Evolutionary conservation across 92 coral and sea anemone genomes (phyloP), one percentile per base, ranked within the genome.

Genomic region (Palythoa heliodiscus): DNA sequence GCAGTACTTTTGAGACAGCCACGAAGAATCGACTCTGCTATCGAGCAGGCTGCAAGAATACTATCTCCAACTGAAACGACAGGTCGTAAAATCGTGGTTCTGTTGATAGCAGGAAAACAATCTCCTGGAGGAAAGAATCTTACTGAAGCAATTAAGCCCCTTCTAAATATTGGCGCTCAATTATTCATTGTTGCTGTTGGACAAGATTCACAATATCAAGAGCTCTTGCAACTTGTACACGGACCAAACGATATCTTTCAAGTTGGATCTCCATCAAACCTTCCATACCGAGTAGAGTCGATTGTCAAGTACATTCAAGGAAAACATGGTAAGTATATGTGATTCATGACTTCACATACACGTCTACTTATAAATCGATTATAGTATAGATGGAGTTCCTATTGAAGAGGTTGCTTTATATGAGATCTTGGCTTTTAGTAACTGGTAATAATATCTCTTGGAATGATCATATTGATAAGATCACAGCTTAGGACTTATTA

Each of bases 21-120:
- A 16, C 78, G 97, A 70, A 86, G 91, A 38, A 89, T 93, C 12
- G 93, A 92, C 75, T 79, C 85, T 72, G 94, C 95, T 75, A 61
- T 95, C 37, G 75, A 78, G 52, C 69, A 90, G 39, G 95, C 94
- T 47, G 82, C 86, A 14, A 83, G 86, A 50, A 40, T 94, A 60
- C 39, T 94, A 7, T 22, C 82, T 5, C 64, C 85, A 37, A 89
- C 93, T 11, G 78, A 91, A 52, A 86, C 90, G 12, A 89, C 87
- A 11, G 81, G 89, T 29, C 93, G 98, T 12, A 95, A 93, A 77
- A 86, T 93, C 20, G 93, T 94, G 38, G 89, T 95, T 60, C 83
- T 95, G 16, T 63, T 95, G 17, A 93, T 89, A 29, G 95, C 90
- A 39, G 98, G 96, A 63, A 78, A 89, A 39, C 92, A 90, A 60